These are phyloP conservation scores for Ammospiza nelsoni DNA, from an alignment of 2,113 vertebrate species.

Conservation along the genomic window DNA sequence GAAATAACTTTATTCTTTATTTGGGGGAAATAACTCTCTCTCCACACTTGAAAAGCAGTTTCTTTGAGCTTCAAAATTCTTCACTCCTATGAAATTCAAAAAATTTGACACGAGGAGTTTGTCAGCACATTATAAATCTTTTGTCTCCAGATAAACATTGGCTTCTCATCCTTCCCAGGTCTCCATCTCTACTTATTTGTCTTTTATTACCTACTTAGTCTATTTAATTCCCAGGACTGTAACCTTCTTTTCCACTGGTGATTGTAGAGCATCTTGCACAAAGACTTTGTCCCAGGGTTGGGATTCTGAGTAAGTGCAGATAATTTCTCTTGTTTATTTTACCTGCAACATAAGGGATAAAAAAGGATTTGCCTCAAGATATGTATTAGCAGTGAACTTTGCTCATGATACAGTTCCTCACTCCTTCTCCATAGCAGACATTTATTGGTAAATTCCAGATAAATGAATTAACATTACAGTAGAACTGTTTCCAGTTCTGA, in stretches of 20 bases:
- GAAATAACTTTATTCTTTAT: too few relatives aligned
- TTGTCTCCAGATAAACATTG: neutral
- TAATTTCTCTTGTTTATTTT: conserved; percentile 16
- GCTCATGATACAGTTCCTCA: neutral
- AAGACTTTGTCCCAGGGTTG: neutral
- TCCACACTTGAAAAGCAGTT: neutral
- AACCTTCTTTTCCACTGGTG: neutral
- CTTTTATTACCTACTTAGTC: neutral
- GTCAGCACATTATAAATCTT: neutral
- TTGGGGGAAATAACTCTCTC: neutral
- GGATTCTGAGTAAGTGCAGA: neutral
- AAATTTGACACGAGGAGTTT: neutral
- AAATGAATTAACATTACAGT: neutral
- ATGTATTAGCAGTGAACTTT: neutral
- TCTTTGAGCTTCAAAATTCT: neutral
- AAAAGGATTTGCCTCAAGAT: neutral
- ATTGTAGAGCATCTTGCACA: neutral
- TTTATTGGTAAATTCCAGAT: neutral
- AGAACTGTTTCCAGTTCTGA: neutral
- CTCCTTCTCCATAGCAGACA: neutral
- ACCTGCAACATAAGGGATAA: neutral
- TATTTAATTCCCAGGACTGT: neutral
- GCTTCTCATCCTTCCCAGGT: neutral
- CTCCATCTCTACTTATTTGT: neutral
- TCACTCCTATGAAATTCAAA: neutral